Conservation (phyloP, 2,888 invertebrate species). For the Tridacna crocea region DNA sequence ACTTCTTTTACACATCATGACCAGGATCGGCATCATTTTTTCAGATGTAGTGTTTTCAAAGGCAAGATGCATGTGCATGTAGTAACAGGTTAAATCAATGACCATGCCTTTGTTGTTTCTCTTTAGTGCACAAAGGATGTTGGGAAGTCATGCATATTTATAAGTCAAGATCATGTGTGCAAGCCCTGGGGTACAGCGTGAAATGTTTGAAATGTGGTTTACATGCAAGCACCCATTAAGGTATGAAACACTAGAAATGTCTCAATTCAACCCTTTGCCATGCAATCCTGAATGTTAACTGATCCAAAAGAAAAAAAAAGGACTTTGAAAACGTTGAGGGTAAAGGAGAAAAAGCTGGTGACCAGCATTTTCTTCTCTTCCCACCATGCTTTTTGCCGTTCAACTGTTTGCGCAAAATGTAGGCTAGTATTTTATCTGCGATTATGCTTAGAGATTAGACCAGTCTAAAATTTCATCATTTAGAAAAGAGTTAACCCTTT, state of each 20-base stretch:
- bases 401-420: no score
- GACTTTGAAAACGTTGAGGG: no score
- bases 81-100: not conserved
- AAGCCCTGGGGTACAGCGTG: not conserved
- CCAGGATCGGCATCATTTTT: not conserved
- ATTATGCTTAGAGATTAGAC: no score
- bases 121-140: not conserved
- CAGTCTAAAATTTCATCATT: no score
- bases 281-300: not conserved
- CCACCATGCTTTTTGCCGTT: no score
- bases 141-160: not conserved
- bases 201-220: not conserved
- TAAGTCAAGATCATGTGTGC: not conserved
- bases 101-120: not conserved
- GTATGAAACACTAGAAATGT: not conserved
- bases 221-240: not conserved
- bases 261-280: not conserved
- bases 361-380: no score
- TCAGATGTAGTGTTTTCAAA: not conserved
- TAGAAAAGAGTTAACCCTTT: no score
- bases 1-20: not conserved
- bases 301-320: no score
- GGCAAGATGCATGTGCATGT: not conserved
- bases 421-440: no score
- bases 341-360: no score